Percentiles rank a stretch among this genome's conserved stretches.
Conservation (phyloP, 2,113 vertebrate species). For the Astatoreochromis straeleni region DNA sequence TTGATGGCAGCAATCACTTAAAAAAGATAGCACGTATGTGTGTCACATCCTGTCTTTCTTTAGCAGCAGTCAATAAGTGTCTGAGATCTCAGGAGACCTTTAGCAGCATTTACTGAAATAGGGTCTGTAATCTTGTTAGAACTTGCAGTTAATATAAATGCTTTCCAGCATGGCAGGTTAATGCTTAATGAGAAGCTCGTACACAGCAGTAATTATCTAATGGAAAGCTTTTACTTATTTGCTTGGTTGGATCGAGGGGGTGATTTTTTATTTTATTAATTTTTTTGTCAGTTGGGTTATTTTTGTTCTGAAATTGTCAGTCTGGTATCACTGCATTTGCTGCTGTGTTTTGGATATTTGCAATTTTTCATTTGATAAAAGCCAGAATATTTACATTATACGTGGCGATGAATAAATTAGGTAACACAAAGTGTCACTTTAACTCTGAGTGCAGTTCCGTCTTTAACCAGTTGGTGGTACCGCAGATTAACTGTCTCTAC, state of each 20-base stretch:
- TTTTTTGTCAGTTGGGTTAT: neutral
- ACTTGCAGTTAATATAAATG: neutral
- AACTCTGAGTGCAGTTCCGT: neutral
- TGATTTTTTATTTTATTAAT: accelerated
- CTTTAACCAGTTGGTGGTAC: neutral
- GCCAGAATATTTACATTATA: neutral
- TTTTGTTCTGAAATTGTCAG: neutral
- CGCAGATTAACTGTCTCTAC: neutral
- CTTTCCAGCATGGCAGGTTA: neutral
- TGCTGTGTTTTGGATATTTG: neutral
- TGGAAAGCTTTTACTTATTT: neutral
- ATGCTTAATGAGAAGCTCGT: neutral
- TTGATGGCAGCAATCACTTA: accelerated
- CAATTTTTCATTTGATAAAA: neutral
- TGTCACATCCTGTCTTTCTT: neutral
- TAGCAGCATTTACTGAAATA: neutral
- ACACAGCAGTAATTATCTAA: neutral
- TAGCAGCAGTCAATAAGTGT: neutral
- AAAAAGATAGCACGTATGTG: neutral
- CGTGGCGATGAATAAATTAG: neutral
- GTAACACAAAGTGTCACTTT: neutral
- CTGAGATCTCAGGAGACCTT: neutral
- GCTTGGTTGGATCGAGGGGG: neutral
- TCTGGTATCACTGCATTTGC: neutral
- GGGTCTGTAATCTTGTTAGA: neutral